Conservation (phyloP, 2,888 invertebrate species). For the Nephrotoma flavescens region DNA sequence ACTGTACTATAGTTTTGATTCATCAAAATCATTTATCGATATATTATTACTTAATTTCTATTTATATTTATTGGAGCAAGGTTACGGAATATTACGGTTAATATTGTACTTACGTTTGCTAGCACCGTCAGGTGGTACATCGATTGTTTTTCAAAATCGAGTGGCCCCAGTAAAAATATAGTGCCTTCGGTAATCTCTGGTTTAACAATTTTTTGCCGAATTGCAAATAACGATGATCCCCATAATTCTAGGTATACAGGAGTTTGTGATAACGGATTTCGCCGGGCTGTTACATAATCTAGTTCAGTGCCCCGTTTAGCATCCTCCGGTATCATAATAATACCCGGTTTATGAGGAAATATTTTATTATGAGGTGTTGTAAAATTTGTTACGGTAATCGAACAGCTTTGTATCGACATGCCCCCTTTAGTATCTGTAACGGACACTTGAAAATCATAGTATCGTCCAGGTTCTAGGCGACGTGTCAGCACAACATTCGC, state of each 20-base stretch:
- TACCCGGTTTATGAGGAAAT: conserved; percentile 66
- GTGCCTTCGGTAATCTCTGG: conserved; percentile 67
- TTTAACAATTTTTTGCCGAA: conserved; percentile 59
- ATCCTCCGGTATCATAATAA: conserved; percentile 62
- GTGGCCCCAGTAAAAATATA: conserved; percentile 56
- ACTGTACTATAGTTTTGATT: background rate
- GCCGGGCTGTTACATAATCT: conserved; percentile 66
- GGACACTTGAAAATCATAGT: conserved; percentile 63
- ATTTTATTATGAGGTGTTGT: conserved; percentile 70
- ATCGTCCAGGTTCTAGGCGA: conserved; percentile 63
- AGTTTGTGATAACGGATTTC: conserved; percentile 62
- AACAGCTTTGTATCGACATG: conserved; percentile 58
- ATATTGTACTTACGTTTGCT: conserved; percentile 56
- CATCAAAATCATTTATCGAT: background rate
- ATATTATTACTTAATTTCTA: background rate
- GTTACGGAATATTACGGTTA: background rate
- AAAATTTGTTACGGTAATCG: conserved; percentile 70
- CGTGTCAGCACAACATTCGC: conserved; percentile 70
- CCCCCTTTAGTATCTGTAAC: conserved; percentile 66
- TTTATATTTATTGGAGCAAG: background rate
- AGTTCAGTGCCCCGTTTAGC: conserved; percentile 65
- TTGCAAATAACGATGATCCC: conserved; percentile 63
- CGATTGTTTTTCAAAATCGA: conserved; percentile 81
- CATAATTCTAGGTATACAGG: conserved; percentile 71
- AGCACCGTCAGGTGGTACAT: conserved; percentile 77